Percentiles rank a stretch among this genome's conserved stretches.
phyloP scores from a whole-genome alignment of 2,797 vertebrate genomes.

The Scarus forsteni region DNA sequence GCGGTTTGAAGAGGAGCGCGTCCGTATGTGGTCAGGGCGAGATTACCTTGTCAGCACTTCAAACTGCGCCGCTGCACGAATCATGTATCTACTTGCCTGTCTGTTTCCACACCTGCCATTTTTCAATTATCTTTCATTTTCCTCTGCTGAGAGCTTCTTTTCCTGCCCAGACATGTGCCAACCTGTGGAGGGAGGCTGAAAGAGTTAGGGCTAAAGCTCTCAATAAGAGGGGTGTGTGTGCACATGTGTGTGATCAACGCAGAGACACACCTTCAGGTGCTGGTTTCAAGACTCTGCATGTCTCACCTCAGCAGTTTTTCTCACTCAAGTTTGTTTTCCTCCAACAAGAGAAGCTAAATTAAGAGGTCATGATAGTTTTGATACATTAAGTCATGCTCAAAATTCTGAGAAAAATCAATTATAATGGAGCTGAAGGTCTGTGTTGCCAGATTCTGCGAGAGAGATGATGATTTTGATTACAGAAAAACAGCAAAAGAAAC shows the following conservation, averaged over 20 bases:
- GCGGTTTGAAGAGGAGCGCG: slow-evolving; percentile 59
- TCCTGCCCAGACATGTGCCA: slow-evolving; percentile 61
- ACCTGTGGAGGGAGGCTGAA: slow-evolving; percentile 44
- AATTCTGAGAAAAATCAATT: background rate
- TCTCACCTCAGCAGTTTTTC: slow-evolving; percentile 24
- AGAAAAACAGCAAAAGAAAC: no score
- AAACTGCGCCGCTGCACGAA: slow-evolving; percentile 49
- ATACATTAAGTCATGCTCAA: background rate
- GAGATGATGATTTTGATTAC: no score
- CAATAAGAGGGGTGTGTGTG: slow-evolving; percentile 39
- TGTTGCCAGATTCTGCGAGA: background rate
- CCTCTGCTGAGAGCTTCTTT: slow-evolving; percentile 64
- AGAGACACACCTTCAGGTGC: slow-evolving; percentile 45
- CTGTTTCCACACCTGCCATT: slow-evolving; percentile 63
- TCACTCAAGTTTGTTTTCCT: slow-evolving; percentile 3
- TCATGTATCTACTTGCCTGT: slow-evolving; percentile 48
- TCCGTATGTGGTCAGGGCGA: slow-evolving; percentile 61
- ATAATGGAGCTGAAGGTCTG: background rate
- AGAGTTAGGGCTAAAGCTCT: slow-evolving; percentile 32
- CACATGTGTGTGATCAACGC: slow-evolving; percentile 26
- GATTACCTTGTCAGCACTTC: slow-evolving; percentile 81
- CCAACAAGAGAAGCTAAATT: slow-evolving; percentile 16
- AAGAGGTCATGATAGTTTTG: background rate
- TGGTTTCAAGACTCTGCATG: slow-evolving; percentile 53
- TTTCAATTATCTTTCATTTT: slow-evolving; percentile 79